phyloP scores from a whole-genome alignment of 2,113 vertebrate genomes.

The Sphyrna mokarran region DNA sequence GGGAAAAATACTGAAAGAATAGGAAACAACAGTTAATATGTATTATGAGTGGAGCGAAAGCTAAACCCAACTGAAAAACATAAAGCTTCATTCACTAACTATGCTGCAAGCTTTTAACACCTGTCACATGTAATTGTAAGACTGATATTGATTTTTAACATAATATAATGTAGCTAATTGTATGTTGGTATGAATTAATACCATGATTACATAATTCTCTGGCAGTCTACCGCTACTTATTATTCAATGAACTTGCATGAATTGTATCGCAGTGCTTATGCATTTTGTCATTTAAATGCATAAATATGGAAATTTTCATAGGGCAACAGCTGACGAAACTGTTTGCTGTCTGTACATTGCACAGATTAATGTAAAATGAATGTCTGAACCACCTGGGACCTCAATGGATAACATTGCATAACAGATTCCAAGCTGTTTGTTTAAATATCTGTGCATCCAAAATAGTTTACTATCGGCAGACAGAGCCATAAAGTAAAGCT shows the following conservation, averaged over 20 bases:
- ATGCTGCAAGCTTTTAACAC: slow-evolving; percentile 22
- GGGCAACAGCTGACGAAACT: slow-evolving; percentile 30
- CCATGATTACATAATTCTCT: slow-evolving; percentile 30
- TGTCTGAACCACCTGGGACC: slow-evolving; percentile 27
- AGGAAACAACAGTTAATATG: not conserved
- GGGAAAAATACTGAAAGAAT: not conserved
- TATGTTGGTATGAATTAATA: slow-evolving; percentile 25
- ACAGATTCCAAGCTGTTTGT: slow-evolving; percentile 23
- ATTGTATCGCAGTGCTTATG: slow-evolving; percentile 25
- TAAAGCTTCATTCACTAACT: not conserved
- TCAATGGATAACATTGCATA: slow-evolving; percentile 29
- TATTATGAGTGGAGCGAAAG: not conserved
- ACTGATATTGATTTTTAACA: slow-evolving; percentile 31
- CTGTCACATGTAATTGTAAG: slow-evolving; percentile 18
- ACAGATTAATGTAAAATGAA: slow-evolving; percentile 33
- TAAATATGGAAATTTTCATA: slow-evolving; percentile 29
- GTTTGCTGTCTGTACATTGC: slow-evolving; percentile 27
- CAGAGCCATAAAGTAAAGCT: slow-evolving; percentile 7
- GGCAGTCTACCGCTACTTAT: slow-evolving; percentile 23
- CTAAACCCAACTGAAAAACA: slow-evolving; percentile 2
- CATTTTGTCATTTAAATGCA: slow-evolving; percentile 33
- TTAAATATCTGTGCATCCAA: not conserved
- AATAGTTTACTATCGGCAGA: slow-evolving; percentile 14
- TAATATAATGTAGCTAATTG: slow-evolving; percentile 30
- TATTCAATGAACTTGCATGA: slow-evolving; percentile 29